Conservation (phyloP, 2,888 invertebrate species). For the Cylloceria caligata region DNA sequence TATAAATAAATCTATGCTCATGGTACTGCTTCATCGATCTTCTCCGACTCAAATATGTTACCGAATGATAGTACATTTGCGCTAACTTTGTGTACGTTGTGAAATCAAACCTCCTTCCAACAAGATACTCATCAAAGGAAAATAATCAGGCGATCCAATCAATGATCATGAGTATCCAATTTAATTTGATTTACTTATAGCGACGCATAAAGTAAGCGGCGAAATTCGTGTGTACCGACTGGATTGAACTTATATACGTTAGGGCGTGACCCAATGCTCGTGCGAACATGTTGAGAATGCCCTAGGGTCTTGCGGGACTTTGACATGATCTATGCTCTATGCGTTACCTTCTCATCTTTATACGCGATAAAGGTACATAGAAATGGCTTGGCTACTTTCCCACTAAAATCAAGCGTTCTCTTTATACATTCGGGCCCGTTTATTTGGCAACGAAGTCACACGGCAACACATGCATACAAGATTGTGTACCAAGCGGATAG, state of each 20-base stretch:
- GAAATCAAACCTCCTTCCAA: background rate
- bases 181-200: background rate
- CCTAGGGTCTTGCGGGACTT: background rate
- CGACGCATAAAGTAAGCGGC: background rate
- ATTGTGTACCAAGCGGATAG: background rate
- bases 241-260: background rate
- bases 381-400: slow-evolving; percentile 22
- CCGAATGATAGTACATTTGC: no score
- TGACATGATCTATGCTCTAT: background rate
- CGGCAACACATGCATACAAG: slow-evolving; percentile 10
- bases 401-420: slow-evolving; percentile 72
- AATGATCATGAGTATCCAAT: background rate
- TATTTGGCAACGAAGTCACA: slow-evolving; percentile 69
- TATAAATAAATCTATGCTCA: background rate
- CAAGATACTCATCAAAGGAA: slow-evolving; percentile 15
- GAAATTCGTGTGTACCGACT: background rate
- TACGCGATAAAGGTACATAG: slow-evolving; percentile 1
- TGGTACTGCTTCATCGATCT: no score
- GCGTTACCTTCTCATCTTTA: background rate
- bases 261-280: background rate
- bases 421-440: slow-evolving; percentile 48
- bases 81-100: background rate
- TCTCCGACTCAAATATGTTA: no score
- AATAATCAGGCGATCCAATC: slow-evolving; percentile 5
- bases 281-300: background rate